A percentile compares a stretch with the other conserved stretches of the same genome.
Conservation (phyloP, 2,888 invertebrate species). For the Formica aserva region DNA sequence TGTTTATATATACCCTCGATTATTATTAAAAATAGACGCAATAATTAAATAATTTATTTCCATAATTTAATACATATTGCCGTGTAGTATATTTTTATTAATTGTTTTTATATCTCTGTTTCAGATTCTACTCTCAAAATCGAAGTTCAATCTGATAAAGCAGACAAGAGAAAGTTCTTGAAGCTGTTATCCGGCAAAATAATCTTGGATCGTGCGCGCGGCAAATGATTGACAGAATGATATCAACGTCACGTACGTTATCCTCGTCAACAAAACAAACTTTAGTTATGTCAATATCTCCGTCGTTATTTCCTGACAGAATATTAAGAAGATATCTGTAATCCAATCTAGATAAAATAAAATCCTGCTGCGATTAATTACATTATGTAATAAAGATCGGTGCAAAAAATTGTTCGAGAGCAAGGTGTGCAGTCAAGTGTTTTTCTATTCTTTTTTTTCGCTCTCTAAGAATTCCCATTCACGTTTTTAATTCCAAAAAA, state of each 20-base stretch:
- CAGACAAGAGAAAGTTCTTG: not conserved
- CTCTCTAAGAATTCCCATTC: no score
- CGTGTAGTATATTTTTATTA: not conserved
- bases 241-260: constrained; percentile 41
- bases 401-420: not conserved
- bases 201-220: constrained; percentile 26
- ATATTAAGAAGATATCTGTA: constrained; percentile 52
- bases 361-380: not conserved
- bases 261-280: constrained; percentile 48
- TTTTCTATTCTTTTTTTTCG: not conserved
- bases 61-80: not conserved
- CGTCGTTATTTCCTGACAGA: constrained; percentile 4
- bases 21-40: not conserved
- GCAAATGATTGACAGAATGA: constrained; percentile 64
- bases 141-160: not conserved
- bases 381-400: not conserved
- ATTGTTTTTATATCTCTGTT: not conserved
- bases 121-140: constrained; percentile 22
- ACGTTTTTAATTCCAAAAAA: not conserved
- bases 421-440: not conserved
- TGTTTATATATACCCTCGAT: not conserved
- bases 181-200: not conserved
- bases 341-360: constrained; percentile 9
- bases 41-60: not conserved
- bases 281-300: not conserved